Percentiles rank a stretch among this genome's conserved stretches.
phyloP scores from a whole-genome alignment of 2,113 vertebrate genomes.

The Varanus komodoensis region DNA sequence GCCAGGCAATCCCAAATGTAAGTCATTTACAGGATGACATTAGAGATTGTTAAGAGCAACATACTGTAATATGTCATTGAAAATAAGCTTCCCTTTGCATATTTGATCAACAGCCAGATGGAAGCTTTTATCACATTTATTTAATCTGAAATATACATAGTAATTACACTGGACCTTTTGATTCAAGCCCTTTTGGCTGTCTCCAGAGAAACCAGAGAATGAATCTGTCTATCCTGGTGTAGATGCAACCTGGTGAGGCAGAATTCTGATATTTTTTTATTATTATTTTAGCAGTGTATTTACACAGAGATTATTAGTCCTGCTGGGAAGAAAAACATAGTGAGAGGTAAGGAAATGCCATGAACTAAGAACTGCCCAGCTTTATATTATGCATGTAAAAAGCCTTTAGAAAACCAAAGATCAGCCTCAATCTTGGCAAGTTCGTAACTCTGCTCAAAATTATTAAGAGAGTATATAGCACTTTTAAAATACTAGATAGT shows the following conservation, averaged over 20 bases:
- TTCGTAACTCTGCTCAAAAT: constrained; percentile 46
- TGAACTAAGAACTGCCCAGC: constrained; percentile 1
- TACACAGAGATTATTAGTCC: constrained; percentile 38
- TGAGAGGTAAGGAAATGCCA: not conserved
- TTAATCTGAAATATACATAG: constrained; percentile 84
- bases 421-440: constrained; percentile 43
- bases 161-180: constrained; percentile 83
- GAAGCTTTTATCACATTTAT: constrained; percentile 85
- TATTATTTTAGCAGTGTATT: constrained; percentile 33
- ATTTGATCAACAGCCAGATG: constrained; percentile 84
- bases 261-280: constrained; percentile 56
- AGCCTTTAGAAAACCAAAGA: constrained; percentile 51
- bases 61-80: constrained; percentile 81
- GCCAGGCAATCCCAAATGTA: constrained; percentile 82
- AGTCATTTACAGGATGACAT: constrained; percentile 79
- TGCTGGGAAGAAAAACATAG: constrained; percentile 40
- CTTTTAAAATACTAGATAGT: constrained; percentile 50
- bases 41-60: constrained; percentile 76
- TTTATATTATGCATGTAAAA: constrained; percentile 45
- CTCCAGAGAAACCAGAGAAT: constrained; percentile 79
- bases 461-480: constrained; percentile 38
- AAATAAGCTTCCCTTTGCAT: constrained; percentile 80
- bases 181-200: constrained; percentile 69
- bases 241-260: constrained; percentile 58
- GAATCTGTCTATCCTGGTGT: constrained; percentile 73